Percentiles rank a stretch among this genome's conserved stretches.
These are phyloP conservation scores for Hirundo rustica DNA, from an alignment of 2,797 vertebrate genomes.

Conservation along the genomic window DNA sequence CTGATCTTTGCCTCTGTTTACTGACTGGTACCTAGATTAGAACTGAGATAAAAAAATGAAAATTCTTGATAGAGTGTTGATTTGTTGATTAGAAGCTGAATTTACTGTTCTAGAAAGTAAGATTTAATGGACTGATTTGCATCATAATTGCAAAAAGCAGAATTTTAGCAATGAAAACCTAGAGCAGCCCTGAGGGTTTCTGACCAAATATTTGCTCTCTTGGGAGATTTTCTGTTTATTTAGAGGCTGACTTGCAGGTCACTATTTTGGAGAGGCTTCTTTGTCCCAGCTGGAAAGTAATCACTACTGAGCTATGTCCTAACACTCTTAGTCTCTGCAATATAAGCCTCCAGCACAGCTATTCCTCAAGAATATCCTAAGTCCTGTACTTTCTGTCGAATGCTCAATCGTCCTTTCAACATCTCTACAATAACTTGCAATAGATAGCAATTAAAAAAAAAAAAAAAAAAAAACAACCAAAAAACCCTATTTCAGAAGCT, in stretches of 20 bases:
- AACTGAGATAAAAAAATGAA: background rate
- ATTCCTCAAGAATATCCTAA: background rate
- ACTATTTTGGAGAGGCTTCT: background rate
- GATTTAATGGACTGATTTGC: background rate
- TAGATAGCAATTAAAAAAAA: background rate
- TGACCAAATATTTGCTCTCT: background rate
- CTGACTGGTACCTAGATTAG: background rate
- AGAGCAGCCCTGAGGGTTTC: background rate
- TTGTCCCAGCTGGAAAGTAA: background rate
- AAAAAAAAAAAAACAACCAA: too few species aligned
- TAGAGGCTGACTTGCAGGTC: background rate
- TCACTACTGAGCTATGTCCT: background rate
- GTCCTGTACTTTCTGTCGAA: background rate
- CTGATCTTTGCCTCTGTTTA: background rate
- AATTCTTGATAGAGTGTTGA: background rate
- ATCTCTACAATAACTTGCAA: background rate
- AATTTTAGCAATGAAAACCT: background rate
- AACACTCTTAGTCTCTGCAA: background rate
- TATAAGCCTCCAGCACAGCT: background rate
- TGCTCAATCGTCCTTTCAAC: background rate
- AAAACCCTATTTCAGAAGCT: background rate
- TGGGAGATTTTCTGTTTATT: background rate
- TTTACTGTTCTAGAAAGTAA: background rate
- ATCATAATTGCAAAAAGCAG: background rate
- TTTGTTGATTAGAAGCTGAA: background rate